phyloP scores from a whole-genome alignment of 2,888 invertebrate species.

The Bombyx huttoni region DNA sequence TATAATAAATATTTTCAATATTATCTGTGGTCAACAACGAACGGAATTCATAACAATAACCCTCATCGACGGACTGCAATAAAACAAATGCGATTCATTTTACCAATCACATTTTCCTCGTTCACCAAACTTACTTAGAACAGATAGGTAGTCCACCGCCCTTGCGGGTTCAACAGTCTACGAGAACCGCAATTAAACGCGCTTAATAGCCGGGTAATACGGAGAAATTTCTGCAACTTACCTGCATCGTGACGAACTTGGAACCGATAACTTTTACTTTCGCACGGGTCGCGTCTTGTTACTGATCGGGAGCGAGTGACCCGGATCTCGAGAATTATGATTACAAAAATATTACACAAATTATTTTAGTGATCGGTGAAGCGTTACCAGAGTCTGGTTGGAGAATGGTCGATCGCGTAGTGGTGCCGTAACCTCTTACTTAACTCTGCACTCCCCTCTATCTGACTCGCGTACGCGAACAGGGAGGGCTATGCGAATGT shows the following conservation, averaged over 20 bases:
- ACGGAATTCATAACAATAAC: neutral
- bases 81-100: neutral
- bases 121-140: conserved; percentile 12
- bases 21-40: too few species aligned
- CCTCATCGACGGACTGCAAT: neutral
- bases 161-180: conserved; percentile 28
- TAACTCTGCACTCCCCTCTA: conserved; percentile 42
- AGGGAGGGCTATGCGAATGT: conserved; percentile 14
- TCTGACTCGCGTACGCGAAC: conserved; percentile 12
- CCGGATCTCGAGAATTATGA: conserved; percentile 39
- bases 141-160: conserved; percentile 26
- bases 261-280: conserved; percentile 51
- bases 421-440: conserved; percentile 66
- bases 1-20: too few species aligned
- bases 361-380: conserved; percentile 27
- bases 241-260: conserved; percentile 42
- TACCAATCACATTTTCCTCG: conserved; percentile 10
- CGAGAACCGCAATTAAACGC: conserved; percentile 14
- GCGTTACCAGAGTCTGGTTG: conserved; percentile 39
- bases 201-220: conserved; percentile 21
- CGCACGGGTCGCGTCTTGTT: conserved; percentile 14
- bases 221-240: conserved; percentile 38
- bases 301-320: conserved; percentile 28
- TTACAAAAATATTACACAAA: conserved; percentile 33
- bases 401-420: conserved; percentile 42